phyloP scores from a whole-genome alignment of 2,888 invertebrate genomes.

The Napeogenes inachia region DNA sequence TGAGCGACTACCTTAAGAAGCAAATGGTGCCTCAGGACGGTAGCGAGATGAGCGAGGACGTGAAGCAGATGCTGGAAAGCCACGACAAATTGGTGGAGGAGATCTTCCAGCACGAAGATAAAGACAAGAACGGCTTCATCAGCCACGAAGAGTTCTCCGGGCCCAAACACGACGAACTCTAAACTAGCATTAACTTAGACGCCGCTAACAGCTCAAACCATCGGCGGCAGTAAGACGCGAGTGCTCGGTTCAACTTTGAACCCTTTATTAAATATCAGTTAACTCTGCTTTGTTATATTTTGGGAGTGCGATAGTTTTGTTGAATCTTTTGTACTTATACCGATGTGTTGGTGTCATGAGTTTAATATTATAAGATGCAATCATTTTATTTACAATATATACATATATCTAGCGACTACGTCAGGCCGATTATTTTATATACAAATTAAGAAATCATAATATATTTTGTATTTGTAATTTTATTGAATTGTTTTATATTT shows the following conservation, averaged over 20 bases:
- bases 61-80: conserved; percentile 89
- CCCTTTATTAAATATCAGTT: background rate
- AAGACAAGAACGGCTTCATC: conserved; percentile 96
- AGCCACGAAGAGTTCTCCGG: conserved; percentile 98
- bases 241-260: background rate
- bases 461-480: conserved; percentile 8
- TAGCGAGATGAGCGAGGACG: conserved; percentile 83
- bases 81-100: conserved; percentile 96
- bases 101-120: conserved; percentile 98
- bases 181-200: conserved; percentile 45
- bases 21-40: conserved; percentile 92
- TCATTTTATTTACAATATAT: conserved; percentile 25
- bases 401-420: too few species aligned
- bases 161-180: conserved; percentile 98
- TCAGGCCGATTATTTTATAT: background rate
- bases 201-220: background rate
- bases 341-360: conserved; percentile 50
- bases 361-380: conserved; percentile 42
- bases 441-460: conserved; percentile 2
- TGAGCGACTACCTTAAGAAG: conserved; percentile 93
- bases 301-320: conserved; percentile 20
- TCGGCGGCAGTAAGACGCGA: conserved; percentile 9
- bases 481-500: conserved; percentile 8
- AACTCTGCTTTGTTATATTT: conserved; percentile 1
- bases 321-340: conserved; percentile 59